Evolutionary conservation across 1,140 invertebrate genomes (phyloP).

Genomic region (Hesperophylax magnus): DNA sequence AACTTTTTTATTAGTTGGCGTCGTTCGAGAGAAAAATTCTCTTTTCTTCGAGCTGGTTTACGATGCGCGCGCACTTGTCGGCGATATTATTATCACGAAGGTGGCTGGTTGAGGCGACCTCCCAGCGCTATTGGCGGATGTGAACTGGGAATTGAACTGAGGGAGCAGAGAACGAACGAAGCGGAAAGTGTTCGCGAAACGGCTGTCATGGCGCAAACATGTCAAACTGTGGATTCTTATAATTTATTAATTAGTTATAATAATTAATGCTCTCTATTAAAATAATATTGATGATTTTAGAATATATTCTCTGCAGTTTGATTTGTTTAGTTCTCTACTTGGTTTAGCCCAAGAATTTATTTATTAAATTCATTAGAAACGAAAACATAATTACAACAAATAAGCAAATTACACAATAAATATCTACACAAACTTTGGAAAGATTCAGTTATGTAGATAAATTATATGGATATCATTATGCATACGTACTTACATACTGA

Average conservation of each 20-base stretch:
- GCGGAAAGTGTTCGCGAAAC: conserved; percentile 36
- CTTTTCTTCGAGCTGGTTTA: background rate
- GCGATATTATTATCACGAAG: background rate
- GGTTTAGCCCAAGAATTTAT: too few relatives aligned
- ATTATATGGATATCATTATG: too few relatives aligned
- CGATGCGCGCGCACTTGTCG: conserved; percentile 12
- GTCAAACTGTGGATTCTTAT: background rate
- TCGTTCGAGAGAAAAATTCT: background rate
- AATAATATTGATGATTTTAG: background rate
- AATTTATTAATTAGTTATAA: too few relatives aligned
- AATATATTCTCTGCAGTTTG: too few relatives aligned
- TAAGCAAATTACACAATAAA: too few relatives aligned
- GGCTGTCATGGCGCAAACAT: background rate
- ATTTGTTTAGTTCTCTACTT: too few relatives aligned
- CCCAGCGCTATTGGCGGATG: conserved; percentile 27
- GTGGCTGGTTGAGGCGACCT: background rate
- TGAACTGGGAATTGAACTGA: conserved; percentile 6
- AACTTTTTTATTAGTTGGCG: background rate
- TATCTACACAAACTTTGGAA: too few relatives aligned
- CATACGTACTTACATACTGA: too few relatives aligned
- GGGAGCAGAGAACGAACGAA: conserved; percentile 10
- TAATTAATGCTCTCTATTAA: background rate
- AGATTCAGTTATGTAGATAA: too few relatives aligned
- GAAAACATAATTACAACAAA: too few relatives aligned
- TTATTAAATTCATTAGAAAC: too few relatives aligned